Percentiles rank a stretch among this genome's conserved stretches.
phyloP scores from a whole-genome alignment of 2,888 invertebrate genomes.

The Cryptocheilus praepositus region DNA sequence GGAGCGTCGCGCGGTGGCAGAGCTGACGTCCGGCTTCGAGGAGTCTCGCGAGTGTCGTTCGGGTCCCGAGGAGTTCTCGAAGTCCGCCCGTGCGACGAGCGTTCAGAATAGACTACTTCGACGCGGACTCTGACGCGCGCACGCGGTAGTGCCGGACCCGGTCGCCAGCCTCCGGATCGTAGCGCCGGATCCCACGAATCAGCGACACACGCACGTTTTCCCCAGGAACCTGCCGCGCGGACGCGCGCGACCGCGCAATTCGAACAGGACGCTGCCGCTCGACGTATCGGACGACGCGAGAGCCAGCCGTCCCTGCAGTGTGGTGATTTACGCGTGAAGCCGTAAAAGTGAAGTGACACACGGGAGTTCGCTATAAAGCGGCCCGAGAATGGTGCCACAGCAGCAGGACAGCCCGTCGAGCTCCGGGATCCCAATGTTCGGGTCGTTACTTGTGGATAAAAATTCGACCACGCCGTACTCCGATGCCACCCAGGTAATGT shows the following conservation, averaged over 20 bases:
- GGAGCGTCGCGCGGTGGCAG: too few species aligned
- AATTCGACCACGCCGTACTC: slow-evolving; percentile 96
- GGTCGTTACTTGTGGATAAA: slow-evolving; percentile 92
- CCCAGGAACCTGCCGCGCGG: not conserved
- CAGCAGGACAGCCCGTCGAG: slow-evolving; percentile 81
- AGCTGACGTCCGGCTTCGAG: too few species aligned
- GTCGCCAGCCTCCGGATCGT: too few species aligned
- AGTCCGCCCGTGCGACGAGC: too few species aligned
- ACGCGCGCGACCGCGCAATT: not conserved
- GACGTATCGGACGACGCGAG: too few species aligned
- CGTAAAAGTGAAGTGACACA: slow-evolving; percentile 60
- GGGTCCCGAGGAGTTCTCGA: too few species aligned
- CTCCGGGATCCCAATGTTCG: slow-evolving; percentile 86
- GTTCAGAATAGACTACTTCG: too few species aligned
- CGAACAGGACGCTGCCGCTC: too few species aligned
- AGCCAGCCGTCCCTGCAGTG: slow-evolving; percentile 40
- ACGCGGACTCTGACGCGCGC: too few species aligned
- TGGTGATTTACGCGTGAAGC: slow-evolving; percentile 29
- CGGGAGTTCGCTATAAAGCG: slow-evolving; percentile 27
- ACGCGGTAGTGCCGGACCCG: too few species aligned
- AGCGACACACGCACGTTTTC: too few species aligned
- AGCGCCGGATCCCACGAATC: too few species aligned
- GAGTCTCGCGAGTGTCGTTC: not conserved
- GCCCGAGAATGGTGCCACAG: slow-evolving; percentile 83
- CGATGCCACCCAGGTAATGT: slow-evolving; percentile 97